Base-by-base conservation (phyloP, 1,140 invertebrate species). In the Sminthurinus signatus region DNA sequence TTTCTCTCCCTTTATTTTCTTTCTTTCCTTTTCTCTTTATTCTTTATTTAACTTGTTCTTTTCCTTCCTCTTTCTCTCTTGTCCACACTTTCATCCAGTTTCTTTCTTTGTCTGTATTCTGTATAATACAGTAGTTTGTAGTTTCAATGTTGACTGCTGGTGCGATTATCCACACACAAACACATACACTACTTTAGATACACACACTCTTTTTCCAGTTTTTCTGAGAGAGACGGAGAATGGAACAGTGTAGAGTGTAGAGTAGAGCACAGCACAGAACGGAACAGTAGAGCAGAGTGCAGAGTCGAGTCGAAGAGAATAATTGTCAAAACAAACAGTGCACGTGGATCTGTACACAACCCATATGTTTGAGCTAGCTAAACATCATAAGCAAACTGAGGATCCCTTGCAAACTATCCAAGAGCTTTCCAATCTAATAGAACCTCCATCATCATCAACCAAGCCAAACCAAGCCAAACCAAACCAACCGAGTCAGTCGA, bases 251-350 rank as follows among this genome's bases (percentile, higher is more conserved):
- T n/a, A n/a, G n/a, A n/a, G n/a, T n/a, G n/a, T n/a, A n/a, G n/a
- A n/a, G n/a, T n/a, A n/a, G n/a, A 48, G n/a, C 44, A 48, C 44
- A 36, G 32, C 5, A 15, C 32, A 36, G 32, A 36, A 15, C 5
- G 32, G 32, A 36, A 23, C 14, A 3, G 28, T 23, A 54, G 25
- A 28, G 25, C 4, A 10, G 25, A 23, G 28, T 23, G 28, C 5
- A 10, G 44, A 5, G n/a, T 29, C 12, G 5, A 31, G 39, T 17
- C 19, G 36, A 56, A 32, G 64, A 62, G 58, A 61, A 66, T 68
- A 69, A 67, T 71, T 65, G 67, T 70, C 57, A 65, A 66, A 65
- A 73, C 67, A 67, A 69, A 70, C 68, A 70, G 64, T 67, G 61
- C 64, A 68, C 66, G 66, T 68, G 68, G 68, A 64, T 68, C 60